Conservation (phyloP, 2,888 invertebrate species). For the Allygus modestus region DNA sequence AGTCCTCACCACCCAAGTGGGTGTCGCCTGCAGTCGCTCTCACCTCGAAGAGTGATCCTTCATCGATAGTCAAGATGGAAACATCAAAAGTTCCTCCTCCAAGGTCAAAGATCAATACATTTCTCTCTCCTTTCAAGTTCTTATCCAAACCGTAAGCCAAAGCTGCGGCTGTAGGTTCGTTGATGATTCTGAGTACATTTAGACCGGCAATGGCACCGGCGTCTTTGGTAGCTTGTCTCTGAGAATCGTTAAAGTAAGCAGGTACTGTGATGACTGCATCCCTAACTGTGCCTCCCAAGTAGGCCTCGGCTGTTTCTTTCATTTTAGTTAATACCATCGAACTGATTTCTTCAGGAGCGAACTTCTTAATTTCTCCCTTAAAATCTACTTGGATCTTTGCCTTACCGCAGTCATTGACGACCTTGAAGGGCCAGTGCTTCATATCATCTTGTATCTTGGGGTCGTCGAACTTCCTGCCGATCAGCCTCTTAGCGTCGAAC, state of each 20-base stretch:
- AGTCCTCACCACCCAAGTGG: conserved; percentile 86
- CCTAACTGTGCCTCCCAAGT: neutral
- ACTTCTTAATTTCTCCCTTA: conserved; percentile 81
- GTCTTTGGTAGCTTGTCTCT: neutral
- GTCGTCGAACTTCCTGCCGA: conserved; percentile 83
- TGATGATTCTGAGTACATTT: conserved; percentile 71
- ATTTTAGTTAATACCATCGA: neutral
- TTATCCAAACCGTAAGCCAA: conserved; percentile 86
- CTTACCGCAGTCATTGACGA: conserved; percentile 81
- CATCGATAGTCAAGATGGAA: conserved; percentile 80
- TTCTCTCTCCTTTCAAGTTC: conserved; percentile 79
- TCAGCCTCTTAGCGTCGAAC: conserved; percentile 72
- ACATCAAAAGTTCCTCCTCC: conserved; percentile 87
- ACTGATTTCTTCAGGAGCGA: conserved; percentile 84
- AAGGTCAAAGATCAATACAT: conserved; percentile 77
- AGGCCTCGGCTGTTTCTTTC: conserved; percentile 61
- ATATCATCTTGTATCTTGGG: conserved; percentile 86
- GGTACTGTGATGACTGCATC: neutral
- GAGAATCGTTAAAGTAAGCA: neutral
- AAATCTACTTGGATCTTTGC: conserved; percentile 83
- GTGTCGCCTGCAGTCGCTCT: conserved; percentile 91
- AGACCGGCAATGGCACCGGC: neutral
- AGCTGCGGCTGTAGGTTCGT: conserved; percentile 90
- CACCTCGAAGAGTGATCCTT: conserved; percentile 77
- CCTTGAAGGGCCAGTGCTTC: conserved; percentile 91